phyloP scores from a whole-genome alignment of 1,140 invertebrate species.

The Papilio polytes region DNA sequence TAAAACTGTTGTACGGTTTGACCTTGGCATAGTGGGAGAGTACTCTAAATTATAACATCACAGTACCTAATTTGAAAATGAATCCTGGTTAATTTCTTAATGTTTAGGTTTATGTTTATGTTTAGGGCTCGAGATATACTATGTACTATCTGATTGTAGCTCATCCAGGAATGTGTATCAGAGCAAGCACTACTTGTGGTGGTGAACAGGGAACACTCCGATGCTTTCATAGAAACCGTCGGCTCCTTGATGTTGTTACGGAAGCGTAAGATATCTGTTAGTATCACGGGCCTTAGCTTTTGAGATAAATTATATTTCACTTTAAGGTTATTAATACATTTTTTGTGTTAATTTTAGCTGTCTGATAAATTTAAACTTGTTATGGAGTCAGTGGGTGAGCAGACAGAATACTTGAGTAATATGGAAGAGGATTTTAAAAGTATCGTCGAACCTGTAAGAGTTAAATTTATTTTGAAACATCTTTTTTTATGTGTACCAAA shows the following conservation, averaged over 20 bases:
- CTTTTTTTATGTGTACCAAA: not conserved
- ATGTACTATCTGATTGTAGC: conserved; percentile 48
- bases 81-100: not conserved
- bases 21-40: not conserved
- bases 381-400: conserved; percentile 52
- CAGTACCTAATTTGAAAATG: not conserved
- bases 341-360: conserved; percentile 52
- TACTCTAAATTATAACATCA: not conserved
- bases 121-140: conserved; percentile 14
- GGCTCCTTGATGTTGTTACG: conserved; percentile 50
- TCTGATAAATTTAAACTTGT: conserved; percentile 53
- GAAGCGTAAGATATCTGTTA: conserved; percentile 65
- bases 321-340: not conserved
- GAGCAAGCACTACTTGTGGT: conserved; percentile 62
- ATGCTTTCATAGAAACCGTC: conserved; percentile 68
- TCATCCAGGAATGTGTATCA: conserved; percentile 68
- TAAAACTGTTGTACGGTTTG: not conserved
- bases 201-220: conserved; percentile 57
- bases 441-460: conserved; percentile 63
- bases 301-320: not conserved
- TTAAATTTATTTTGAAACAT: not conserved
- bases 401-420: conserved; percentile 53
- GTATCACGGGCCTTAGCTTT: conserved; percentile 27
- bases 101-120: not conserved
- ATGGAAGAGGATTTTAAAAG: conserved; percentile 60